Evolutionary conservation across 1,140 invertebrate species (phyloP).

Genomic region (Platyura marginata): DNA sequence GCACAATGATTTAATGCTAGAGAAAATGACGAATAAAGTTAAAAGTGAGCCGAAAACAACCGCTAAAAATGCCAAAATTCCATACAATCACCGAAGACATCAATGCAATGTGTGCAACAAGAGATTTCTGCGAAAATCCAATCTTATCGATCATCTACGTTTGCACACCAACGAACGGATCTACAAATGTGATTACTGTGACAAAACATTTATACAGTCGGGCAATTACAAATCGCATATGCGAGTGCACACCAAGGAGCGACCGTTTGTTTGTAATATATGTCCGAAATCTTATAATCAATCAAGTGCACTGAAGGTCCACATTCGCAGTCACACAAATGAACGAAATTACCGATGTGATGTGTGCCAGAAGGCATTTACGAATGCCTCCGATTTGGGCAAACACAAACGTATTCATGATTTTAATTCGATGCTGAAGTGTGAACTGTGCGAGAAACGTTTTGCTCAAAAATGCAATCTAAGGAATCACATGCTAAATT

Average conservation of each 20-base stretch:
- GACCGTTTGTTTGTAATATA: conserved; percentile 45
- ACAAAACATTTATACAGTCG: conserved; percentile 31
- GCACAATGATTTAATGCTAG: too few species aligned
- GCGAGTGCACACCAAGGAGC: conserved; percentile 36
- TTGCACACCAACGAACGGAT: conserved; percentile 30
- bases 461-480: conserved; percentile 31
- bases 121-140: conserved; percentile 33
- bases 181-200: conserved; percentile 29
- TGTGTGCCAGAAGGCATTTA: conserved; percentile 28
- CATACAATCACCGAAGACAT: conserved; percentile 30
- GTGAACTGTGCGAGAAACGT: conserved; percentile 10
- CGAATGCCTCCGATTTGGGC: conserved; percentile 32
- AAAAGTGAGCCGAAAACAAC: too few species aligned
- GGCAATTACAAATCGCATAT: conserved; percentile 34
- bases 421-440: conserved; percentile 18
- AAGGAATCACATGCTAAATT: conserved; percentile 27
- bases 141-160: conserved; percentile 32
- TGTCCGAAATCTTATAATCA: conserved; percentile 29
- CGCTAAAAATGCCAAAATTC: too few species aligned
- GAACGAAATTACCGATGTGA: conserved; percentile 35
- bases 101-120: conserved; percentile 29
- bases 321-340: conserved; percentile 15
- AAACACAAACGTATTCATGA: conserved; percentile 31
- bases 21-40: too few species aligned
- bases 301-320: conserved; percentile 4